A percentile compares a stretch with the other conserved stretches of the same genome.
These are phyloP conservation scores for Heterocephalus glaber DNA, from an alignment of 2,113 vertebrate genomes.

Conservation along the genomic window DNA sequence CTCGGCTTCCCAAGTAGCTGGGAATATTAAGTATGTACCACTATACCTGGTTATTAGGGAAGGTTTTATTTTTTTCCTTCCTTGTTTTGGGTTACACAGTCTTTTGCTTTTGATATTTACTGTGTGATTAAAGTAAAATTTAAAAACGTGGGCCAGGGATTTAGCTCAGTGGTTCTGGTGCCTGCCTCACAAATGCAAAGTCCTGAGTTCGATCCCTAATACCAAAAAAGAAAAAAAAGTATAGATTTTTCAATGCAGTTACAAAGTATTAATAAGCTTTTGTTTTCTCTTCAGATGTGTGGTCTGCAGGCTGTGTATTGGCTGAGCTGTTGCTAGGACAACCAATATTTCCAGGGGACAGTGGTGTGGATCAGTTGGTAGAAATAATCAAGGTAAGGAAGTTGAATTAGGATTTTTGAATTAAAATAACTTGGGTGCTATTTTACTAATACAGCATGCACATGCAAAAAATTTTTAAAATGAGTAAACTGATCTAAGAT, in stretches of 20 bases:
- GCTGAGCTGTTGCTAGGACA: conserved; percentile 99
- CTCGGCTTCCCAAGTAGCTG: neutral
- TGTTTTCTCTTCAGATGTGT: conserved; percentile 90
- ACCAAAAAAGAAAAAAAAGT: no score
- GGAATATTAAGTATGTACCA: neutral
- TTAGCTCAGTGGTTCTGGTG: no score
- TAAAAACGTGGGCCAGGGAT: no score
- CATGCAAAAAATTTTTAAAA: neutral
- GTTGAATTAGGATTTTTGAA: conserved; percentile 51
- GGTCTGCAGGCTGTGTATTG: conserved; percentile 99
- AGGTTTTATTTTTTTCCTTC: neutral
- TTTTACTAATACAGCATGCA: neutral
- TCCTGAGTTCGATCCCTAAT: no score
- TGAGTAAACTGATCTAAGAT: neutral
- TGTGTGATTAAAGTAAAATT: conserved; percentile 57
- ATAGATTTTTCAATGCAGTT: neutral
- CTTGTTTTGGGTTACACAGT: neutral
- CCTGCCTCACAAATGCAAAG: no score
- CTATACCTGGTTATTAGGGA: neutral
- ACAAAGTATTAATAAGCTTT: conserved; percentile 37
- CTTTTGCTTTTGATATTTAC: conserved; percentile 30
- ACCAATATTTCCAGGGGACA: conserved; percentile 99
- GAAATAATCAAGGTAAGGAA: conserved; percentile 97
- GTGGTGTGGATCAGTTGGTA: conserved; percentile 99
- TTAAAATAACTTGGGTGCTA: conserved; percentile 21